Percentiles rank a stretch among this genome's conserved stretches.
Conservation (phyloP, 2,797 vertebrate species). For the Coregonus ussuriensis region DNA sequence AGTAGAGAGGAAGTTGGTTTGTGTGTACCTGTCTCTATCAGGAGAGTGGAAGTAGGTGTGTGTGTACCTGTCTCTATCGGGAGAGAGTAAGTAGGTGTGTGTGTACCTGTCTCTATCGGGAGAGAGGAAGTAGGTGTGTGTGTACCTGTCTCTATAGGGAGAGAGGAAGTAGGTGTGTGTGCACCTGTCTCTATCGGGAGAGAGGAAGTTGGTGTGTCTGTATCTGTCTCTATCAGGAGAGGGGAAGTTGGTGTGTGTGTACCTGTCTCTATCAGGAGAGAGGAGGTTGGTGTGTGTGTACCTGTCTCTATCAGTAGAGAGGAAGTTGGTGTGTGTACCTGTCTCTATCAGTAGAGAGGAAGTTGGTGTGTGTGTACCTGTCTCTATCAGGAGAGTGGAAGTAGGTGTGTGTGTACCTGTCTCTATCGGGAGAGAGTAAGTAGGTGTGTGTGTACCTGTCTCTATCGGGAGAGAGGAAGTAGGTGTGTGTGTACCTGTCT, state of each 20-base stretch:
- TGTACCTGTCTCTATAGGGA: constrained; percentile 75
- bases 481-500: not conserved
- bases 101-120: constrained; percentile 73
- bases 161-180: constrained; percentile 87
- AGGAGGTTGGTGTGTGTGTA: no score
- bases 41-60: not conserved
- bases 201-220: constrained; percentile 52
- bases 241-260: not conserved
- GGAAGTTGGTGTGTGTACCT: no score
- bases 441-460: constrained; percentile 70
- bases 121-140: constrained; percentile 89
- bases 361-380: not conserved
- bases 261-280: no score
- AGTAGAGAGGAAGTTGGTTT: not conserved
- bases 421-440: constrained; percentile 91
- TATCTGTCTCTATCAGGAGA: constrained; percentile 77
- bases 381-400: not conserved
- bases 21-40: not conserved
- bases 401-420: not conserved
- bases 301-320: no score
- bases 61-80: constrained; percentile 73
- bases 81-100: constrained; percentile 90
- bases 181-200: no score
- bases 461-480: not conserved
- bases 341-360: not conserved